phyloP scores from a whole-genome alignment of 2,888 invertebrate species.

The Didymodactylos carnosus region DNA sequence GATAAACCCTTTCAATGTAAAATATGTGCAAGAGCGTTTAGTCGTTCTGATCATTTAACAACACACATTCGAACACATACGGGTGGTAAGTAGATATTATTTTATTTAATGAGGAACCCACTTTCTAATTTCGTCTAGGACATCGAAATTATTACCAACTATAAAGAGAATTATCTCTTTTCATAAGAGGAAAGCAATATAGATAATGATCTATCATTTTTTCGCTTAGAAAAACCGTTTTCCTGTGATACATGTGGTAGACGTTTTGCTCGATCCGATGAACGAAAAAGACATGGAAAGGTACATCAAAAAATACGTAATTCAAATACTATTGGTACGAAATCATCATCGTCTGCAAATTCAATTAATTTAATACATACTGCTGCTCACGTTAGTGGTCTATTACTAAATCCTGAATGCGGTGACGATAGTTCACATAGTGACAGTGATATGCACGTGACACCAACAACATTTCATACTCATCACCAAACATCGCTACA shows the following conservation, averaged over 20 bases:
- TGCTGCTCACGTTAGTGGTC: background rate
- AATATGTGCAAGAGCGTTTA: constrained; percentile 93
- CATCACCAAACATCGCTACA: background rate
- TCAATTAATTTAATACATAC: background rate
- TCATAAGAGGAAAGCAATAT: background rate
- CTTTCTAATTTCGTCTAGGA: too few relatives aligned
- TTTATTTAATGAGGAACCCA: too few relatives aligned
- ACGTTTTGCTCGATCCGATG: constrained; percentile 92
- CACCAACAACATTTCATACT: too few relatives aligned
- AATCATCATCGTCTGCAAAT: background rate
- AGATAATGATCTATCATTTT: background rate
- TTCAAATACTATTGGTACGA: background rate
- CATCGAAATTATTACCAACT: too few relatives aligned
- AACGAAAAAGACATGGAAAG: constrained; percentile 96
- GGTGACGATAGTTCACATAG: background rate
- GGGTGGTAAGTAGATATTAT: too few relatives aligned
- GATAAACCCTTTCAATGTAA: constrained; percentile 93
- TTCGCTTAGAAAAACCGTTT: constrained; percentile 66
- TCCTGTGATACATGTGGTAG: constrained; percentile 91
- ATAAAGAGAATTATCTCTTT: too few relatives aligned
- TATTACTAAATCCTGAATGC: background rate
- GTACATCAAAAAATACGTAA: constrained; percentile 59
- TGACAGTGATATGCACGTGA: too few relatives aligned
- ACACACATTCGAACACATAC: constrained; percentile 84
- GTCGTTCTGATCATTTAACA: constrained; percentile 86